Evolutionary conservation across 2,888 invertebrate genomes (phyloP), one percentile per base, ranked within the genome.

Genomic region (Amphipoea oculea): DNA sequence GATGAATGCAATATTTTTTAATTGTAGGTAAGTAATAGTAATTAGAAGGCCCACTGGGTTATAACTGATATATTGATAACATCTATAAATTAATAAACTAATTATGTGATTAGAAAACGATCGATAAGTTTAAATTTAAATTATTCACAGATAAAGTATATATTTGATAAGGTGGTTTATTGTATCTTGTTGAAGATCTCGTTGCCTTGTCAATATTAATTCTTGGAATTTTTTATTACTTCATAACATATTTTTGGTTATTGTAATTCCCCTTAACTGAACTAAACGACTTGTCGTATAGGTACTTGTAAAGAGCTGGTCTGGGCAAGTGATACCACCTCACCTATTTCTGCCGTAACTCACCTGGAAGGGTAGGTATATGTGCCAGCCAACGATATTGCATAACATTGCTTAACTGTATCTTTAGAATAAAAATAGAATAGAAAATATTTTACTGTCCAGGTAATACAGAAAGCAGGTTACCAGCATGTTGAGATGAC

Each of bases 71-170:
- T 17, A 57, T 57, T 48, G 68, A 77, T 82, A 45, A 23, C 12
- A 70, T 78, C 65, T 76, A 82, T 76, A 71, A 82, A 74, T 14
- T 11, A 76, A 82, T 82, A 77, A 69, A 82, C 69, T 77, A 82
- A 70, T 73, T 69, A 73, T 4, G 14, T 73, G 78, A 83, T 82
- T 73, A 73, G 20, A 62, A 82, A 73, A 65, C 60, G 69, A 78
- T 82, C 69, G 68, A 69, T 73, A 82, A 73, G 29, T 60, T 20
- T 17, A 36, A 63, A 68, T 76, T 67, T 20, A 65, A 60, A 73
- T 60, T 36, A 76, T 76, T 81, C 72, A 54, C 42, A 65, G 63
- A 83, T 68, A 73, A 14, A 60, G 42, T 40, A 76, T 72, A 14
- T 36, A 45, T 45, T 73, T 51, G 65, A 73, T 82, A 73, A 73